phyloP scores from a whole-genome alignment of 1,140 invertebrate genomes.

The Zaprionus ghesquierei region DNA sequence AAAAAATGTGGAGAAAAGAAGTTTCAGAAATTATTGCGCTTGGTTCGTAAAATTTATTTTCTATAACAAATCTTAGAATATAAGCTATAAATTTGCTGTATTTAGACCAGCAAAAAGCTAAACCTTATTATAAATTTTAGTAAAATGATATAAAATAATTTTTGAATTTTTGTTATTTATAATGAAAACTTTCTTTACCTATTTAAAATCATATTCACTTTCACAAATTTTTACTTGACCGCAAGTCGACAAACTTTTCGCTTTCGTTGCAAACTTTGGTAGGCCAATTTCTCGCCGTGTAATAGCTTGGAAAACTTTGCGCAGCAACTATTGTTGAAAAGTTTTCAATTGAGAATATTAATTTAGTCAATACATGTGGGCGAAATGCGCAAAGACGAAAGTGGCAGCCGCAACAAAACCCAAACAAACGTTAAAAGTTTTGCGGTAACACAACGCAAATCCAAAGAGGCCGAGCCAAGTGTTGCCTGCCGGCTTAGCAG shows the following conservation, averaged over 20 bases:
- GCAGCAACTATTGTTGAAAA: slow-evolving; percentile 76
- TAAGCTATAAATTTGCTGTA: too few relatives aligned
- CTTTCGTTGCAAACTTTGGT: not conserved
- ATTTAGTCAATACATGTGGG: slow-evolving; percentile 80
- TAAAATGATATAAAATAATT: too few relatives aligned
- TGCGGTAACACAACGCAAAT: slow-evolving; percentile 64
- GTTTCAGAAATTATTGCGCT: too few relatives aligned
- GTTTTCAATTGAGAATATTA: slow-evolving; percentile 81
- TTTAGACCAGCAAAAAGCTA: too few relatives aligned
- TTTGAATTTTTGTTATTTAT: not conserved
- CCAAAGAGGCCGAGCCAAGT: slow-evolving; percentile 29
- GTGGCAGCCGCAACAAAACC: slow-evolving; percentile 46
- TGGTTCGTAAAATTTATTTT: too few relatives aligned
- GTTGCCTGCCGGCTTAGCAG: slow-evolving; percentile 18
- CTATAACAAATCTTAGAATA: not conserved
- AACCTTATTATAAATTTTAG: too few relatives aligned
- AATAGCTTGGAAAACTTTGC: slow-evolving; percentile 69
- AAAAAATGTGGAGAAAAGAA: not conserved
- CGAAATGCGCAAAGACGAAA: slow-evolving; percentile 41
- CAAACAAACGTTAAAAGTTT: slow-evolving; percentile 75
- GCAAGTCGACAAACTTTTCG: not conserved
- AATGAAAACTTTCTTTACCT: not conserved
- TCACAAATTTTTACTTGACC: not conserved
- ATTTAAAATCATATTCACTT: not conserved
- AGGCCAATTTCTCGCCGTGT: slow-evolving; percentile 46